Base-by-base conservation (phyloP, 2,888 invertebrate species). In the Heteromyza rotundicornis region DNA sequence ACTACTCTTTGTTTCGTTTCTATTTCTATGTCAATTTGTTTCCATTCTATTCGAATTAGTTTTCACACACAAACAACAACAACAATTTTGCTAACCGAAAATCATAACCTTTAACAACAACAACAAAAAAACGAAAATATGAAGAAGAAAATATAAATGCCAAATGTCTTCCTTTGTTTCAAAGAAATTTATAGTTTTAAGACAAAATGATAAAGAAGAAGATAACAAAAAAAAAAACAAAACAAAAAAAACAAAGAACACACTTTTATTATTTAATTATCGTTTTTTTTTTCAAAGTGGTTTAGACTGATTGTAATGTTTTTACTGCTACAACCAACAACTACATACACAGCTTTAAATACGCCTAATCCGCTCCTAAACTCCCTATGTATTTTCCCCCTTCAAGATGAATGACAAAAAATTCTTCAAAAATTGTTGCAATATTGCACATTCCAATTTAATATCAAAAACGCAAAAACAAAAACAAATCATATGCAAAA, bases 111-210 rank as follows among this genome's bases (percentile, higher is more conserved):
- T 40, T 3, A 20, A 52, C 35, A 62, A 52, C 56, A 60, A 57
- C 32, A 62, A 51, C 50, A 63, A 63, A 55, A 36, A 69, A 71
- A 75, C n/a, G n/a, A n/a, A n/a, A n/a, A n/a, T n/a, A n/a, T n/a
- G n/a, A n/a, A n/a, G n/a, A n/a, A n/a, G n/a, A n/a, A n/a, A n/a
- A n/a, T n/a, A 72, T 70, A 74, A 77, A 77, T 73, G 77, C 77
- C 73, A 76, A 78, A 77, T 72, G 77, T 78, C 77, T 78, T 78
- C 77, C 77, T 78, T 70, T 70, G 68, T 71, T 70, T 71, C 68
- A 68, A 54, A 27, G 36, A 63, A 55, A 63, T 40, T 47, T 44
- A 56, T 56, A 56, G 44, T 44, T 44, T 40, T 56, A 44, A 56
- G 56, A 24, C 22, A 56, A 24, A 47, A 49, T 47, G 17, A 19